Conservation (phyloP, 2,888 invertebrate species). For the Hemaris fuciformis region DNA sequence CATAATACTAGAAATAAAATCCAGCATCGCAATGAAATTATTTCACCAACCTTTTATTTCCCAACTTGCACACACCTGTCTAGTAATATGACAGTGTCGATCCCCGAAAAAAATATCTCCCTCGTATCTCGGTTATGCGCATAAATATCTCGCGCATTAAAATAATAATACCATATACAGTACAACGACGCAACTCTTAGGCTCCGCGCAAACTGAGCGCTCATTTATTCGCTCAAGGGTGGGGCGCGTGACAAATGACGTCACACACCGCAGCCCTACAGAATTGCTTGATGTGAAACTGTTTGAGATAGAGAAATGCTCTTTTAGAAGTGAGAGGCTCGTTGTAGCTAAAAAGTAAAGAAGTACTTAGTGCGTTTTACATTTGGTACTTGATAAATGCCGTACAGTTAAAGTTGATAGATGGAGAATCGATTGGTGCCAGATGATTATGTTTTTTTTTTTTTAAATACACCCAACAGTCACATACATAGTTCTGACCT, state of each 20-base stretch:
- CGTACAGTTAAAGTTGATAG: too few species aligned
- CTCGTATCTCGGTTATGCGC: background rate
- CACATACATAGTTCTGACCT: too few species aligned
- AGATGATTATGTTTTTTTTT: too few species aligned
- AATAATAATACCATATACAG: constrained; percentile 9
- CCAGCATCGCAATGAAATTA: too few species aligned
- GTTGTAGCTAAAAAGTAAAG: too few species aligned
- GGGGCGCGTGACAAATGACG: constrained; percentile 57
- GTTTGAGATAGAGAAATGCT: background rate
- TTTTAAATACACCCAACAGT: too few species aligned
- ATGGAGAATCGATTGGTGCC: too few species aligned
- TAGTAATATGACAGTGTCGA: background rate
- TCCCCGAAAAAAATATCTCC: constrained; percentile 3
- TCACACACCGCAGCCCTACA: constrained; percentile 28
- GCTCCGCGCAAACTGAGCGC: constrained; percentile 24
- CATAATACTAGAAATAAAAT: too few species aligned
- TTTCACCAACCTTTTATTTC: background rate
- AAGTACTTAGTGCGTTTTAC: too few species aligned
- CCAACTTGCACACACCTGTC: background rate
- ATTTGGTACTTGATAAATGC: too few species aligned
- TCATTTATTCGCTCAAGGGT: constrained; percentile 39
- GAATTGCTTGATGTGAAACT: constrained; percentile 12
- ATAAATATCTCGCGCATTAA: constrained; percentile 1
- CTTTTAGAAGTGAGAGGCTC: background rate
- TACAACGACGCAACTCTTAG: constrained; percentile 17